Percentiles rank a stretch among this genome's conserved stretches.
These are phyloP conservation scores for Dasyornis broadbenti DNA, from an alignment of 2,113 vertebrate genomes.

Conservation along the genomic window DNA sequence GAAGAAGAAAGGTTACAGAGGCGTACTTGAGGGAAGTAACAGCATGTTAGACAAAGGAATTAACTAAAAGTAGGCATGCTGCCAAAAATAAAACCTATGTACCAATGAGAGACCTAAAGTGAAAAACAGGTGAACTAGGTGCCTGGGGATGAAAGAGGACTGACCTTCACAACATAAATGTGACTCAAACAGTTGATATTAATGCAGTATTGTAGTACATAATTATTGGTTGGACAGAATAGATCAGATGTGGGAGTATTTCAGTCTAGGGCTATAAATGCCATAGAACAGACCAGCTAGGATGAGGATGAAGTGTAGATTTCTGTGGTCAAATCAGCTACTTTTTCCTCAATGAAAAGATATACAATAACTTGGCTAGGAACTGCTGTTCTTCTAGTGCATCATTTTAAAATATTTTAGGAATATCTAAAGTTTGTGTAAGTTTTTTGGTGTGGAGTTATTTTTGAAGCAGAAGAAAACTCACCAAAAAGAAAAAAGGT, in stretches of 20 bases:
- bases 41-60: conserved; percentile 19
- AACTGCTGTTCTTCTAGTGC: neutral
- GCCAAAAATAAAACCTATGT: neutral
- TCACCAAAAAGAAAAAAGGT: neutral
- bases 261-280: neutral
- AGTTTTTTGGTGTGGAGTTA: neutral
- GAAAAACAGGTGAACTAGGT: neutral
- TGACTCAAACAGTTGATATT: neutral
- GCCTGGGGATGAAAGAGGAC: neutral
- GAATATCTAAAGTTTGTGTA: neutral
- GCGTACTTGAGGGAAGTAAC: neutral
- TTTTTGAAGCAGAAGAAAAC: neutral
- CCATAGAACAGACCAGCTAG: neutral
- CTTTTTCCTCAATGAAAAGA: neutral
- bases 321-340: neutral
- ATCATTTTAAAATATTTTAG: neutral
- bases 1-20: conserved; percentile 16
- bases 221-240: neutral
- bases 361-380: neutral
- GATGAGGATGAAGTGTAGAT: neutral
- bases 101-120: neutral
- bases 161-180: neutral
- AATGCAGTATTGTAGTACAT: neutral
- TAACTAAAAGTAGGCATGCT: neutral
- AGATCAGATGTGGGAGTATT: neutral